Evolutionary conservation across 2,888 invertebrate genomes (phyloP).

Genomic region (Oxystoma pomonae): DNA sequence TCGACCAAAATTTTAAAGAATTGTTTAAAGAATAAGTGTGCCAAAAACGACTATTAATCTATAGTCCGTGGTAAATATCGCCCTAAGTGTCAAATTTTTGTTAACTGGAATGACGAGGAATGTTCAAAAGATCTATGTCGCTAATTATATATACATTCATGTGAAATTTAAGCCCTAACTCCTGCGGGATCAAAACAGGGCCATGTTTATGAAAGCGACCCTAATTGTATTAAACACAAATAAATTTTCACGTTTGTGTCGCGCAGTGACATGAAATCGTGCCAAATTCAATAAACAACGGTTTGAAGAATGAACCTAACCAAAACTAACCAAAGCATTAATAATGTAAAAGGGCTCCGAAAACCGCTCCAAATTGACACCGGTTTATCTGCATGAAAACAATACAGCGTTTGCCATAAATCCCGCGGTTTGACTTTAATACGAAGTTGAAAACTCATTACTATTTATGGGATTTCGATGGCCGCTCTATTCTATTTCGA

Average conservation of each 20-base stretch:
- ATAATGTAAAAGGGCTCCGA: constrained; percentile 22
- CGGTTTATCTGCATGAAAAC: constrained; percentile 21
- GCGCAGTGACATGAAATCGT: background rate
- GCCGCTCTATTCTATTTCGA: background rate
- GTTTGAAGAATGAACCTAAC: background rate
- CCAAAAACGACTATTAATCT: too few species aligned
- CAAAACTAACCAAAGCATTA: constrained; percentile 16
- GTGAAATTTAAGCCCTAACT: too few species aligned
- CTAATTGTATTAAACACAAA: background rate
- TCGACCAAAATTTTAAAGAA: too few species aligned
- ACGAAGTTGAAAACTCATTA: constrained; percentile 20
- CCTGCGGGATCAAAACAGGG: background rate
- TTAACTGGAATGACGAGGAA: too few species aligned
- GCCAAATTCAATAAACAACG: background rate
- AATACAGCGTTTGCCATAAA: constrained; percentile 23
- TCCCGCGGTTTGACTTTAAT: constrained; percentile 20
- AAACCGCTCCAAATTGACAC: constrained; percentile 19
- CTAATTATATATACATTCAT: too few species aligned
- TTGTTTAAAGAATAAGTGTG: too few species aligned
- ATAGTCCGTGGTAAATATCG: too few species aligned
- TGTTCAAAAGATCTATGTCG: too few species aligned
- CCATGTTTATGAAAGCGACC: background rate
- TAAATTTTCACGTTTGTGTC: background rate
- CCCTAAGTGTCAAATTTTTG: too few species aligned
- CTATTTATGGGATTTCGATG: constrained; percentile 22